These are phyloP conservation scores for Caenorhabditis afra DNA, from an alignment of 2,888 invertebrate species.

Conservation along the genomic window DNA sequence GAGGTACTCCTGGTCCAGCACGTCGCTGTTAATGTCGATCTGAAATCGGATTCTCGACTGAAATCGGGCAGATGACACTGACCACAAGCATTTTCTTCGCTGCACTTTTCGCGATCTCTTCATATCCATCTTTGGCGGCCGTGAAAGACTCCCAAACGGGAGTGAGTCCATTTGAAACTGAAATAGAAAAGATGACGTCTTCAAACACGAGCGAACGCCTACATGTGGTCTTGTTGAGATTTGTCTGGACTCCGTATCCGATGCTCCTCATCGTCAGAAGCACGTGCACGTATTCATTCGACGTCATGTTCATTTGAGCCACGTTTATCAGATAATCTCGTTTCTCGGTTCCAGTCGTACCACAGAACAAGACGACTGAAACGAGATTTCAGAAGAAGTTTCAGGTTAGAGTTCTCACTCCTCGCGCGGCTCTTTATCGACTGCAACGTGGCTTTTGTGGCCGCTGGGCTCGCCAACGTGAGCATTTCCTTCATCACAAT, in stretches of 20 bases:
- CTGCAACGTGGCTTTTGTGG: not conserved
- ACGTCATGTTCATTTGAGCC: slow-evolving; percentile 18
- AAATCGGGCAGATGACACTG: slow-evolving; percentile 65
- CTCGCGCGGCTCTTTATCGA: slow-evolving; percentile 30
- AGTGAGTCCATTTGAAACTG: slow-evolving; percentile 31
- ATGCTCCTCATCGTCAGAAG: slow-evolving; percentile 45
- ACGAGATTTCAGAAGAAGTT: not conserved
- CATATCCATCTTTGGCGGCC: slow-evolving; percentile 13
- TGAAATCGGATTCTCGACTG: slow-evolving; percentile 57
- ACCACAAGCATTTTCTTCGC: slow-evolving; percentile 21
- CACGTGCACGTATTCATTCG: slow-evolving; percentile 39
- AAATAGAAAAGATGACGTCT: not conserved
- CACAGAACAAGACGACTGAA: slow-evolving; percentile 39
- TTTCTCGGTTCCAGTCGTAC: slow-evolving; percentile 26
- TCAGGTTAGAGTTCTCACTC: slow-evolving; percentile 1
- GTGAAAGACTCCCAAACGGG: slow-evolving; percentile 43
- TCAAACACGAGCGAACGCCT: not conserved
- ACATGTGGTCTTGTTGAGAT: slow-evolving; percentile 20
- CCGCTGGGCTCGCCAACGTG: not conserved
- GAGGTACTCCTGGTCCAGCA: slow-evolving; percentile 29
- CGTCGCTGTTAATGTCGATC: slow-evolving; percentile 52
- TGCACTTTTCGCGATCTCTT: slow-evolving; percentile 12
- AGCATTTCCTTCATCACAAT: slow-evolving; percentile 39
- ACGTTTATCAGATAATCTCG: slow-evolving; percentile 42
- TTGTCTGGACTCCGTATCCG: slow-evolving; percentile 39